Base-by-base conservation (phyloP, 2,888 invertebrate species). In the Dasysyrphus tricinctus region DNA sequence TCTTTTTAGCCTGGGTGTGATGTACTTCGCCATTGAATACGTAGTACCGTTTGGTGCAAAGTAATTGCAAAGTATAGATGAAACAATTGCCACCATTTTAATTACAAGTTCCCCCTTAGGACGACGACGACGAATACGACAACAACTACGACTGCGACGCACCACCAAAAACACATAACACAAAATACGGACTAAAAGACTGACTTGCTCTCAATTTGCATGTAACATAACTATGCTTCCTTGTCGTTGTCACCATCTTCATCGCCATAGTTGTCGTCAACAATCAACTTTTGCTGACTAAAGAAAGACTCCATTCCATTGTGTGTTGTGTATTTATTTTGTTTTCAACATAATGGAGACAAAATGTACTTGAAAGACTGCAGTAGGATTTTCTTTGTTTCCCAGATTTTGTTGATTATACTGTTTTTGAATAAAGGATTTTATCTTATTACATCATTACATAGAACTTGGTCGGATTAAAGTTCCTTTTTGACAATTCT, bases 21-120 rank as follows among this genome's bases (percentile, higher is more conserved):
- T 67, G 34, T 37, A 24, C 7, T 24, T 63, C 16, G 51, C 14
- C 75, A 72, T 67, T 76, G 54, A 67, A 56, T 67, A 51, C 51
- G 11, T 57, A 37, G 5, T 19, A 24, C 67, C 54, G 73, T 54
- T 73, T 73, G 72, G 51, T 19, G 56, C 56, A 78, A 81, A 74
- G 69, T 81, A 77, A 77, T 80, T 77, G 70, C 65, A 76, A 44
- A 69, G 29, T 61, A 47, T 54, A 77, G 34, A 49, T 34, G 14
- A 78, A 85, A 78, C 85, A 85, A 81, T 81, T 81, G 78, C 74
- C 73, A 78, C 85, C 77, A 51, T 78, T 86, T 86, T 86, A 86
- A 86, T 86, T 78, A 86, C 78, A 69, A 70, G 29, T 51, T 57
- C 61, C n/a, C 57, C 29, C 16, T 24, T 14, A 47, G n/a, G 57